Evolutionary conservation across 1,140 invertebrate species (phyloP).

Genomic region (Papilio xuthus): DNA sequence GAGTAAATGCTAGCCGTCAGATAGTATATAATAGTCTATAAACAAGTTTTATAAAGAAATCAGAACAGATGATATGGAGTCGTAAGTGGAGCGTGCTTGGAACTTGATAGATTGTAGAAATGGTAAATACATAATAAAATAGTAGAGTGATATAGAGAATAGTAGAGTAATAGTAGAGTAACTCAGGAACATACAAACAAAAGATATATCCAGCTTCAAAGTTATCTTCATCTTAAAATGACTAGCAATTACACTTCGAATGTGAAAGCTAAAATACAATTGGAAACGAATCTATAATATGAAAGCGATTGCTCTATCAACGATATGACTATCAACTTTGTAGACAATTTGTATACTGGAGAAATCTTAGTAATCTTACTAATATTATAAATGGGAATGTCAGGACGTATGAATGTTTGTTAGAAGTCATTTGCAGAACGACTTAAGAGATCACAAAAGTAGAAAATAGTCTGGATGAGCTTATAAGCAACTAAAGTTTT

Average conservation of each 20-base stretch:
- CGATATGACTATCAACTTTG: constrained; percentile 10
- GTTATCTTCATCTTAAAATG: not conserved
- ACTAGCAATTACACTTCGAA: not conserved
- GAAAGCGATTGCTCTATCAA: constrained; percentile 13
- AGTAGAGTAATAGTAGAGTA: not conserved
- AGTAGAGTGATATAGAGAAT: not conserved
- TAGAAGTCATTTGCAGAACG: too few relatives aligned
- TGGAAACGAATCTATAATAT: constrained; percentile 21
- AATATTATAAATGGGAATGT: too few relatives aligned
- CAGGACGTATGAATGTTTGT: too few relatives aligned
- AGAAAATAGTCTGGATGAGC: too few relatives aligned
- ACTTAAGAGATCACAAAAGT: too few relatives aligned
- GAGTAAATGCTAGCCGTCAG: too few relatives aligned
- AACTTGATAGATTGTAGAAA: not conserved
- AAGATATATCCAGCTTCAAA: not conserved
- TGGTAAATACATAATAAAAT: not conserved
- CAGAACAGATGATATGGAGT: not conserved
- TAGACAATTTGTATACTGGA: not conserved
- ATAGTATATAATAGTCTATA: not conserved
- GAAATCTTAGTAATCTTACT: too few relatives aligned
- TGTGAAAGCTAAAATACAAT: constrained; percentile 13
- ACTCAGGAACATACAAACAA: not conserved
- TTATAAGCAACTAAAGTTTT: too few relatives aligned
- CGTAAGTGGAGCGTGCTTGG: not conserved
- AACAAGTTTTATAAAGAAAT: not conserved